Evolutionary conservation across 2,113 vertebrate genomes (phyloP).

Genomic region (Eptesicus fuscus): DNA sequence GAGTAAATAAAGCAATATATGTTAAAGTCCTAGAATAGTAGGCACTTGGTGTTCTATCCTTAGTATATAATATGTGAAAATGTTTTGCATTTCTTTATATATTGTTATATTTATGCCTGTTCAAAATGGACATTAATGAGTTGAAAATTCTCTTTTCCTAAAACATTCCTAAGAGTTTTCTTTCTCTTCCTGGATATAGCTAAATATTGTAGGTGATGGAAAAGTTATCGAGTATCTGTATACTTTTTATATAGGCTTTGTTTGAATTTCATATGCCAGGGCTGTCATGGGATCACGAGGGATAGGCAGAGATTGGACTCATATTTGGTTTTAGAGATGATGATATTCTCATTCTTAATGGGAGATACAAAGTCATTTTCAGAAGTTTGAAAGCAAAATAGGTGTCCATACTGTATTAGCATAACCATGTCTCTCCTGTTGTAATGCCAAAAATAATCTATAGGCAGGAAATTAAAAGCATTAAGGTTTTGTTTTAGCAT

Average conservation of each 20-base stretch:
- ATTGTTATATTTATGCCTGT: not conserved
- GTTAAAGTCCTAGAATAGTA: not conserved
- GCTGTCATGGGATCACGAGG: fast-evolving
- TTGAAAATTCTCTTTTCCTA: not conserved
- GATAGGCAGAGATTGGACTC: not conserved
- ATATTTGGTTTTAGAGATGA: not conserved
- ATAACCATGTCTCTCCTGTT: constrained; percentile 13
- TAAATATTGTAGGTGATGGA: not conserved
- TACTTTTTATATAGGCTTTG: not conserved
- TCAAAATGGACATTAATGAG: not conserved
- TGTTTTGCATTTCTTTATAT: not conserved
- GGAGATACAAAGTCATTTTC: not conserved
- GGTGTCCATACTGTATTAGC: not conserved
- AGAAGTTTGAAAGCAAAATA: constrained; percentile 23
- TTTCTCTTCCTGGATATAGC: not conserved
- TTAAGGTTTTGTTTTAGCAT: constrained; percentile 38
- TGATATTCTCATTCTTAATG: not conserved
- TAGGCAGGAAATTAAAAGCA: constrained; percentile 44
- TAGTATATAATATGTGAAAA: not conserved
- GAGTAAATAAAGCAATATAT: not conserved
- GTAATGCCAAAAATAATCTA: not conserved
- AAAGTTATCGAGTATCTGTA: not conserved
- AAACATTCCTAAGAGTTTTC: not conserved
- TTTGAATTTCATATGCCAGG: not conserved
- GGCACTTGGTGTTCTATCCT: not conserved